These are phyloP conservation scores for Mythimna albipuncta DNA, from an alignment of 2,888 invertebrate genomes.

Conservation along the genomic window DNA sequence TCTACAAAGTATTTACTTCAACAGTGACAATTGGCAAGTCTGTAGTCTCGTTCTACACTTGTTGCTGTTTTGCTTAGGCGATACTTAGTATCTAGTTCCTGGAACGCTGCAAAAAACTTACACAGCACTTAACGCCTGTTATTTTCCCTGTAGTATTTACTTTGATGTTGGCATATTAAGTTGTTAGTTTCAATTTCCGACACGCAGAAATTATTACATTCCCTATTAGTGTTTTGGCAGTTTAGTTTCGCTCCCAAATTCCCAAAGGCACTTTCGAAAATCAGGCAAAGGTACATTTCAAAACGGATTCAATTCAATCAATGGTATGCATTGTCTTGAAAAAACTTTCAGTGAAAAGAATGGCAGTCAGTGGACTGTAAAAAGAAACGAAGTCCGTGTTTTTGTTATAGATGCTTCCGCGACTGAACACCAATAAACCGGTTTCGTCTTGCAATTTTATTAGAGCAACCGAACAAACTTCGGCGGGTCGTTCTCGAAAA, in stretches of 20 bases:
- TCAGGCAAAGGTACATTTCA: neutral
- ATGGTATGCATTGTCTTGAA: constrained; percentile 21
- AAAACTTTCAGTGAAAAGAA: constrained; percentile 36
- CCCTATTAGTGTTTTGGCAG: neutral
- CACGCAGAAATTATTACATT: constrained; percentile 12
- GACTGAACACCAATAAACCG: constrained; percentile 35
- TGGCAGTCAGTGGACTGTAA: constrained; percentile 40
- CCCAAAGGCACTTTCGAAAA: neutral
- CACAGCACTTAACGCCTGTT: constrained; percentile 29
- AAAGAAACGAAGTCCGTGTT: constrained; percentile 48
- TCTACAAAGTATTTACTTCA: neutral
- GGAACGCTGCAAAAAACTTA: constrained; percentile 36
- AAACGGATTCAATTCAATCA: constrained; percentile 23
- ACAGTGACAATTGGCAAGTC: constrained; percentile 30
- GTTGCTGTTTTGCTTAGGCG: constrained; percentile 41
- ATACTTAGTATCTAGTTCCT: constrained; percentile 31
- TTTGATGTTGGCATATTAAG: constrained; percentile 33
- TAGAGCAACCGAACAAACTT: constrained; percentile 31
- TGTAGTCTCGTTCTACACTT: constrained; percentile 18
- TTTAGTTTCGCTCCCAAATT: neutral
- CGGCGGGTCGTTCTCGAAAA: constrained; percentile 32
- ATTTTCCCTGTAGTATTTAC: constrained; percentile 40
- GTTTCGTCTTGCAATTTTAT: constrained; percentile 50
- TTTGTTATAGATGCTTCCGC: constrained; percentile 46
- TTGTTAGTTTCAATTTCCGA: constrained; percentile 37